Percentiles rank a stretch among this genome's conserved stretches.
phyloP scores from a whole-genome alignment of 1,140 invertebrate genomes.

The Himalopsyche phryganea region DNA sequence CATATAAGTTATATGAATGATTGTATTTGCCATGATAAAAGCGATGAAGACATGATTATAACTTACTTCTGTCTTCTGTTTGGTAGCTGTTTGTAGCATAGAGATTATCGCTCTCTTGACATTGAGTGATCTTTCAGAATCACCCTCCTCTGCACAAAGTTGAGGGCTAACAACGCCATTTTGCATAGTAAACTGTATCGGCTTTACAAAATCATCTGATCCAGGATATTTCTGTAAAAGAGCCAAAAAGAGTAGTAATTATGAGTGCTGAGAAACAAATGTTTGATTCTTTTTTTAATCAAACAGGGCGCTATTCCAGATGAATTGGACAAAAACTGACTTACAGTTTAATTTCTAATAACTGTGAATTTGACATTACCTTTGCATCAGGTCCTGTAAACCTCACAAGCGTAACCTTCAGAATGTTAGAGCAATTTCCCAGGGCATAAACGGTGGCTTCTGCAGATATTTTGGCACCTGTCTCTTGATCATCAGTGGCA shows the following conservation, averaged over 20 bases:
- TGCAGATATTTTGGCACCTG: conserved; percentile 51
- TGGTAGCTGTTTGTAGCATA: conserved; percentile 67
- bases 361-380: too few relatives aligned
- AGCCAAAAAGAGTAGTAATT: not conserved
- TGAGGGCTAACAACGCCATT: conserved; percentile 51
- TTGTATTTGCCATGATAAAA: too few relatives aligned
- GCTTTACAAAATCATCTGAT: conserved; percentile 59
- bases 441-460: conserved; percentile 48
- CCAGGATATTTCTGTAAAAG: conserved; percentile 53
- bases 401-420: conserved; percentile 48
- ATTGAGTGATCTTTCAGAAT: conserved; percentile 71
- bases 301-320: too few relatives aligned
- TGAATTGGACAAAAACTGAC: too few relatives aligned
- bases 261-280: too few relatives aligned
- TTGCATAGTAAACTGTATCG: conserved; percentile 69
- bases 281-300: too few relatives aligned
- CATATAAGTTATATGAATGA: too few relatives aligned
- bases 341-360: too few relatives aligned
- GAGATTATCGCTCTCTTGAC: conserved; percentile 89
- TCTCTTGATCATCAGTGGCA: conserved; percentile 48
- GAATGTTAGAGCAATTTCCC: conserved; percentile 53
- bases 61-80: conserved; percentile 37
- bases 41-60: too few relatives aligned
- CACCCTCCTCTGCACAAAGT: conserved; percentile 65
- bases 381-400: conserved; percentile 49